Percentiles rank a stretch among this genome's conserved stretches.
phyloP scores from a whole-genome alignment of 23 tunicate genomes.

The Ascidia mentula region DNA sequence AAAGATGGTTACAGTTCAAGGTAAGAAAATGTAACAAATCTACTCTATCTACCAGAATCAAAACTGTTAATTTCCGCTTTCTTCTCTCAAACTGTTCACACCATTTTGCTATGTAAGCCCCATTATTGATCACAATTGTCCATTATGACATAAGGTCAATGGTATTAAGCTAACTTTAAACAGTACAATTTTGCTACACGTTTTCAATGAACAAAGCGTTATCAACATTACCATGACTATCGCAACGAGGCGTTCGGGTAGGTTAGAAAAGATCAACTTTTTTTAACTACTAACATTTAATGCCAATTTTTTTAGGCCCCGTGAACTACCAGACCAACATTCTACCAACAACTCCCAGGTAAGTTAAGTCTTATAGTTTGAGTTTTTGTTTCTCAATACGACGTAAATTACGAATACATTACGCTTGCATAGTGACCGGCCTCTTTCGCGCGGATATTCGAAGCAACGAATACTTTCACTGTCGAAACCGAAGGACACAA shows the following conservation, averaged over 20 bases:
- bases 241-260: no score
- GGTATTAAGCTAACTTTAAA: no score
- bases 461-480: conserved; percentile 42
- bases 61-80: no score
- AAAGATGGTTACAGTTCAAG: background rate
- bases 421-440: background rate
- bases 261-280: no score
- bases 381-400: background rate
- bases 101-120: no score
- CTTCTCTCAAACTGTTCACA: no score
- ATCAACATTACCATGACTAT: no score
- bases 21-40: background rate
- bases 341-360: conserved; percentile 1
- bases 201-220: no score
- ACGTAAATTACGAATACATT: background rate
- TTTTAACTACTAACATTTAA: background rate
- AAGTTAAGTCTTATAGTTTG: background rate
- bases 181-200: no score
- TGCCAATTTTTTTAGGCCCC: background rate
- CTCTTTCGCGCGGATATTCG: conserved; percentile 42
- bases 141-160: no score
- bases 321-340: conserved; percentile 8
- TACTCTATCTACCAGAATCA: no score
- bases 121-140: no score
- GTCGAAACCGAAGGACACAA: conserved; percentile 53